phyloP scores from a whole-genome alignment of 2,888 invertebrate genomes.

The Camptogramma bilineatum region DNA sequence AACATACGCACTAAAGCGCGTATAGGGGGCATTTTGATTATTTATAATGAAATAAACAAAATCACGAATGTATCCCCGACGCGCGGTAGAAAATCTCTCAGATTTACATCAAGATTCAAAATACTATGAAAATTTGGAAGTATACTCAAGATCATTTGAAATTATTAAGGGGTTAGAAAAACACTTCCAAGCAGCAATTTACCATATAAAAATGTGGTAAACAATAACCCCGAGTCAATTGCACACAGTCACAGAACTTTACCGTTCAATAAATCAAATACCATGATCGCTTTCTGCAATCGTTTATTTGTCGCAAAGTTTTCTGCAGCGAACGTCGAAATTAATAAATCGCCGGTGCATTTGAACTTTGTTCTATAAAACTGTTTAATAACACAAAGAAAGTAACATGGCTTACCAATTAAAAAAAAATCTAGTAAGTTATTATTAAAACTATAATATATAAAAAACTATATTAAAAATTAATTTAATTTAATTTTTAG shows the following conservation, averaged over 20 bases:
- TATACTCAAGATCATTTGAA: no score
- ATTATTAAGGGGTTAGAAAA: not conserved
- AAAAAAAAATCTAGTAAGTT: no score
- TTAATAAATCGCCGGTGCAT: constrained; percentile 39
- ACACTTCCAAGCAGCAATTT: not conserved
- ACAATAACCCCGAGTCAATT: not conserved
- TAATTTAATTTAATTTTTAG: no score
- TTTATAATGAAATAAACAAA: no score
- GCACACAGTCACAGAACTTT: not conserved
- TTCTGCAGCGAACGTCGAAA: constrained; percentile 32
- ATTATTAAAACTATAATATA: no score
- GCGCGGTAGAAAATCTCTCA: no score
- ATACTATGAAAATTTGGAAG: no score
- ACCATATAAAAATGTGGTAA: not conserved
- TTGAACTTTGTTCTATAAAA: constrained; percentile 34
- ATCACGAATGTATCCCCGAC: no score
- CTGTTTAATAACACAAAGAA: not conserved
- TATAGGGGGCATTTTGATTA: no score
- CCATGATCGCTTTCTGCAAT: constrained; percentile 27
- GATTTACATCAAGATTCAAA: no score
- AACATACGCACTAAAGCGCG: no score
- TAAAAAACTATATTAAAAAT: no score
- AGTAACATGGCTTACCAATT: not conserved
- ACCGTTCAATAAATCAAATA: constrained; percentile 23
- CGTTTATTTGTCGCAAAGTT: constrained; percentile 40